These are phyloP conservation scores for Himalopsyche kuldschensis DNA, from an alignment of 2,888 invertebrate genomes.

Conservation along the genomic window DNA sequence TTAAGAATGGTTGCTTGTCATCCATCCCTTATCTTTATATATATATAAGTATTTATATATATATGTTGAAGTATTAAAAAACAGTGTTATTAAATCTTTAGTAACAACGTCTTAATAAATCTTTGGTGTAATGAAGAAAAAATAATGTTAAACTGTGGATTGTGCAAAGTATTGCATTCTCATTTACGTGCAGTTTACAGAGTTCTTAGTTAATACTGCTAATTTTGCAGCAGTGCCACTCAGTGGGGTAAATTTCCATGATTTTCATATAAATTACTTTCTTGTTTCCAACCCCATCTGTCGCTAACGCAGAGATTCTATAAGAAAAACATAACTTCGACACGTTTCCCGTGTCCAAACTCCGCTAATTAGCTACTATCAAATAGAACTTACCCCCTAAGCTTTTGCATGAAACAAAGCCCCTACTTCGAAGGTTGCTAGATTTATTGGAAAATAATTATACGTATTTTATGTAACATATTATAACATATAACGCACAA, in stretches of 20 bases:
- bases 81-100: too few species aligned
- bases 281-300: neutral
- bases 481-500: neutral
- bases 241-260: neutral
- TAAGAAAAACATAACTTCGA: conserved; percentile 7
- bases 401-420: neutral
- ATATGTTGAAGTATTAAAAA: too few species aligned
- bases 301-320: neutral
- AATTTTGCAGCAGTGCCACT: too few species aligned
- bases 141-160: too few species aligned
- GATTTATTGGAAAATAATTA: conserved; percentile 11
- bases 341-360: conserved; percentile 5
- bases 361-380: conserved; percentile 13
- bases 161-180: too few species aligned
- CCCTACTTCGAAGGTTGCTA: neutral
- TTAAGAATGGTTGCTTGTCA: too few species aligned
- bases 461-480: neutral
- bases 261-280: conserved; percentile 1
- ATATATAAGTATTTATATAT: too few species aligned
- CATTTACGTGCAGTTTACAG: too few species aligned
- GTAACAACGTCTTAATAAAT: too few species aligned
- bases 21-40: too few species aligned
- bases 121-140: too few species aligned
- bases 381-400: neutral
- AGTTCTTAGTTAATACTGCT: too few species aligned